Evolutionary conservation across 1,140 invertebrate species (phyloP), one percentile per base, ranked within the genome.

Genomic region (Leguminivora glycinivorella): DNA sequence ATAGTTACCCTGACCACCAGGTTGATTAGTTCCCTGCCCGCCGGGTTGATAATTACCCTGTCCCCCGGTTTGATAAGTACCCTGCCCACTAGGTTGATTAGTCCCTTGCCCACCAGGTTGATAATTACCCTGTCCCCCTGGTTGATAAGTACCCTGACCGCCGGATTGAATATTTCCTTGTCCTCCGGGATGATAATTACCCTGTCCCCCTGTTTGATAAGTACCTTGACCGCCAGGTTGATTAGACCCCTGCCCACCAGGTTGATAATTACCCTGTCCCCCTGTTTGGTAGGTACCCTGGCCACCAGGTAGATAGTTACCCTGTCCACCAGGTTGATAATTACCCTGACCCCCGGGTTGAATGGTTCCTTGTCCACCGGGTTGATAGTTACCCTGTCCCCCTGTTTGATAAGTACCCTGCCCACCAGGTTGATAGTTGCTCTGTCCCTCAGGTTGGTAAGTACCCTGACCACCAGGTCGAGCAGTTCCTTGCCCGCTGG

Each of bases 381-480:
- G 34, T 38, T 38, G 34, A 38, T 38, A 14, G 14, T 0, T 14
- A 14, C 34, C 34, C 34, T 38, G 34, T 3, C 34, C 34, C 2
- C 34, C 34, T 4, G 34, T 9, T 14, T 38, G 34, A 38, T 38
- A 38, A 38, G 10, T 4, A 14, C 34, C 34, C 34, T 38, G 34
- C 14, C 34, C 34, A 9, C 34, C 34, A 14, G 34, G 34, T 3
- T 38, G 34, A 38, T 38, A 14, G 14, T 2, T 38, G 3, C 43
- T n/a, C 43, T 47, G 14, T 47, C 1, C n/a, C 0, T 19, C 47
- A 19, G 47, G 47, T 52, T 17, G 14, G 22, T 22, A 2, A 52
- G 68, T 74, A 34, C 77, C 75, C 7, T 71, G 47, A 72, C 26
- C 72, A 67, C 68, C 70, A 60, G 52, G 75, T 74, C 68, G 68